Percentiles rank a stretch among this genome's conserved stretches.
Evolutionary conservation across 2,113 vertebrate genomes (phyloP).

Genomic region (Abramis brama): DNA sequence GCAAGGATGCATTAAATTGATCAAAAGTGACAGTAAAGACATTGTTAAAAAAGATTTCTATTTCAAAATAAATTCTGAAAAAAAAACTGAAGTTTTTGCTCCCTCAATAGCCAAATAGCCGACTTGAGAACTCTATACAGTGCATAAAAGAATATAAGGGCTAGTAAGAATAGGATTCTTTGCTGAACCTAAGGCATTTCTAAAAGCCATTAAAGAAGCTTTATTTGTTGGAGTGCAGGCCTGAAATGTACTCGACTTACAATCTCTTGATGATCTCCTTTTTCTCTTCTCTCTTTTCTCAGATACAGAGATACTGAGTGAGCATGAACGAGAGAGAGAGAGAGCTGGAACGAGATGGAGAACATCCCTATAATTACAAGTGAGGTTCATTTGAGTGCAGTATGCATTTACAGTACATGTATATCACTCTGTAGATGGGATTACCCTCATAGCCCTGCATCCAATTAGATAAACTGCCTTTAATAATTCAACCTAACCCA

Average conservation of each 20-base stretch:
- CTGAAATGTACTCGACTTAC: slow-evolving; percentile 2
- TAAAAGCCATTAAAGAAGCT: slow-evolving; percentile 5
- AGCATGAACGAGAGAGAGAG: slow-evolving; percentile 8
- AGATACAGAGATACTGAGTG: slow-evolving; percentile 24
- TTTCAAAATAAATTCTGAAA: neutral
- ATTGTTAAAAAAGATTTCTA: neutral
- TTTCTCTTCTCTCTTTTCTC: neutral
- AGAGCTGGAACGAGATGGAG: neutral
- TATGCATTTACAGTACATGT: slow-evolving; percentile 41
- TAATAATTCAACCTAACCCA: slow-evolving; percentile 70
- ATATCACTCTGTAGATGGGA: slow-evolving; percentile 42
- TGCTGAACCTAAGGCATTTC: neutral
- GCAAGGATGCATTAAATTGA: neutral
- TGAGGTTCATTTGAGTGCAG: slow-evolving; percentile 41
- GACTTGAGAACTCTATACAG: neutral
- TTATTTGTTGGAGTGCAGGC: slow-evolving; percentile 23
- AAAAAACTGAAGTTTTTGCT: neutral
- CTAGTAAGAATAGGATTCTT: neutral
- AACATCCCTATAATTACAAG: slow-evolving; percentile 13
- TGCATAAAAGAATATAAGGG: neutral
- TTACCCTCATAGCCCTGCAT: slow-evolving; percentile 32
- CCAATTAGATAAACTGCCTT: slow-evolving; percentile 47
- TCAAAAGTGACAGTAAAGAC: neutral
- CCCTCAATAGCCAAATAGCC: neutral
- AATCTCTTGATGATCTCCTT: slow-evolving; percentile 24